A percentile compares a stretch with the other conserved stretches of the same genome.
These are phyloP conservation scores for Standfussiana lucernea DNA, from an alignment of 2,888 invertebrate genomes.

Conservation along the genomic window DNA sequence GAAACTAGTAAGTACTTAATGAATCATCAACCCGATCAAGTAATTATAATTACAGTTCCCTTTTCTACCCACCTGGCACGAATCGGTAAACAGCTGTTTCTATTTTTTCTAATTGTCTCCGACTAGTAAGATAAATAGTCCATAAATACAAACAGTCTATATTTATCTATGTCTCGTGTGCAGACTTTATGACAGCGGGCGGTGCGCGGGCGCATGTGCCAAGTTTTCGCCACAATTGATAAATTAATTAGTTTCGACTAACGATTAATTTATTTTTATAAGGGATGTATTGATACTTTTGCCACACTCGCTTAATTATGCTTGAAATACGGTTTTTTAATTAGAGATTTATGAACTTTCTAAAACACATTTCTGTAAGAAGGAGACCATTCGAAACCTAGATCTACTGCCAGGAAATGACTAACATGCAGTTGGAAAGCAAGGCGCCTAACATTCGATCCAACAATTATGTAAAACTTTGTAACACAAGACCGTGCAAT, in stretches of 20 bases:
- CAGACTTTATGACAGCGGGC: slow-evolving; percentile 55
- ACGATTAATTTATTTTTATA: slow-evolving; percentile 10
- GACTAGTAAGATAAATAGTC: slow-evolving; percentile 46
- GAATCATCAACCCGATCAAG: not conserved
- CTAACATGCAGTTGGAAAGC: not conserved
- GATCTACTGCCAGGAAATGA: not conserved
- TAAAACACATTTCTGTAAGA: not conserved
- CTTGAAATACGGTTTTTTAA: not conserved
- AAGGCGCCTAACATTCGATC: not conserved
- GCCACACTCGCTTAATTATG: not conserved
- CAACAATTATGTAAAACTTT: not conserved
- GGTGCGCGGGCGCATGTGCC: slow-evolving; percentile 31
- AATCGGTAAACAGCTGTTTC: slow-evolving; percentile 52
- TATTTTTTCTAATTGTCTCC: slow-evolving; percentile 45
- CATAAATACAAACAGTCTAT: slow-evolving; percentile 59
- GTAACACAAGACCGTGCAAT: not conserved
- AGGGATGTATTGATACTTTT: not conserved
- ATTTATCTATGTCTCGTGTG: slow-evolving; percentile 54
- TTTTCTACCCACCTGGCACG: slow-evolving; percentile 35
- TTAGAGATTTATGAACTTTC: not conserved
- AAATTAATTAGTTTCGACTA: slow-evolving; percentile 37
- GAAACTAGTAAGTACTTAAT: not conserved
- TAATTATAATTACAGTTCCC: slow-evolving; percentile 7
- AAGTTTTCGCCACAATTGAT: slow-evolving; percentile 50
- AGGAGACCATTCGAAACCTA: not conserved